These are phyloP conservation scores for Echeneis naucrates DNA, from an alignment of 2,797 vertebrate genomes.

Conservation along the genomic window DNA sequence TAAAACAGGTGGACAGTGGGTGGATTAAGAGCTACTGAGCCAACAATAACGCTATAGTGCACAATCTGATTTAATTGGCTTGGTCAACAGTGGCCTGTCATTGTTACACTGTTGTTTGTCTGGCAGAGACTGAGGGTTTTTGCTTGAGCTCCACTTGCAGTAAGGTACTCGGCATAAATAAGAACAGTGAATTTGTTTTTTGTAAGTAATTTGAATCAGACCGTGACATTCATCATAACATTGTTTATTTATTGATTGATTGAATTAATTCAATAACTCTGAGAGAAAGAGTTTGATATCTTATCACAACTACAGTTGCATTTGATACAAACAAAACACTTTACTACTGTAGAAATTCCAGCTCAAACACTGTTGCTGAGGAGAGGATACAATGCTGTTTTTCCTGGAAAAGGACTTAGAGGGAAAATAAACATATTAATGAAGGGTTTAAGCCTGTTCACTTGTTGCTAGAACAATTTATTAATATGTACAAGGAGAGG, in stretches of 20 bases:
- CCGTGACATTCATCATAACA: not conserved
- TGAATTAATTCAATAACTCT: slow-evolving; percentile 1
- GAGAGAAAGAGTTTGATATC: not conserved
- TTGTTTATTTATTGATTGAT: slow-evolving; percentile 1
- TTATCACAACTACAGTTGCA: not conserved
- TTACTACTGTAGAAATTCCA: not conserved
- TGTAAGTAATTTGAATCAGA: not conserved
- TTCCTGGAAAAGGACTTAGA: not conserved
- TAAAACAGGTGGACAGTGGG: slow-evolving; percentile 27
- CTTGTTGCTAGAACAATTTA: not conserved
- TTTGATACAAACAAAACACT: slow-evolving; percentile 3
- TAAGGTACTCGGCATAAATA: slow-evolving; percentile 6
- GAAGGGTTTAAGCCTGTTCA: not conserved
- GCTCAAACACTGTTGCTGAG: not conserved
- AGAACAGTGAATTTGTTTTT: not conserved
- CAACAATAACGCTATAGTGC: slow-evolving; percentile 18
- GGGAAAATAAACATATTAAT: slow-evolving; percentile 6
- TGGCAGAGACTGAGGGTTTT: not conserved
- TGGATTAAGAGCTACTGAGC: slow-evolving; percentile 3
- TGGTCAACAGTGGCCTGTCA: not conserved
- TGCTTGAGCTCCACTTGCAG: not conserved
- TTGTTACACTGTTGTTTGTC: slow-evolving; percentile 30
- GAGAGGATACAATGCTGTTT: not conserved
- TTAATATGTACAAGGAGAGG: not conserved
- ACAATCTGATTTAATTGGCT: slow-evolving; percentile 24